Conservation (phyloP, 1,140 invertebrate genomes). For the Calosoma granatense region DNA sequence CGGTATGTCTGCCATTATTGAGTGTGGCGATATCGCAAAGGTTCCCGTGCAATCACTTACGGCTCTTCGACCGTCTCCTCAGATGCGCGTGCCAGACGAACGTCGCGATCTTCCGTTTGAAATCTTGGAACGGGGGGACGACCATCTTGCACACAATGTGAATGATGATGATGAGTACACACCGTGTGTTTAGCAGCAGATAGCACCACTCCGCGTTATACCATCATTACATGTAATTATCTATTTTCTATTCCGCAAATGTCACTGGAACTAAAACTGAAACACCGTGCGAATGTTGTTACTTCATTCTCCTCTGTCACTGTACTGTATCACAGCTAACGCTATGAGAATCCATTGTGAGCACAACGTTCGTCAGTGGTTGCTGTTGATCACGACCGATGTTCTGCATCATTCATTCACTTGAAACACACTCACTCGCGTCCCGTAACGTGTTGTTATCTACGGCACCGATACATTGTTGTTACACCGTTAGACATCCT, state of each 20-base stretch:
- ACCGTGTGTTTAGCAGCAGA: no score
- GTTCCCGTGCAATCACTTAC: not conserved
- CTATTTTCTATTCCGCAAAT: no score
- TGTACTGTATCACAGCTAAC: not conserved
- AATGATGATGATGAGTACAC: no score
- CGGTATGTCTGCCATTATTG: conserved; percentile 69
- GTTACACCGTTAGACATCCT: not conserved
- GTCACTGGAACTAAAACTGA: not conserved
- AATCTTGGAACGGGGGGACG: not conserved
- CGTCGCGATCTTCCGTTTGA: not conserved
- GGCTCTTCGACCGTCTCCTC: not conserved
- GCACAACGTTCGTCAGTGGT: not conserved
- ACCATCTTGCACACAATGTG: conserved; percentile 1
- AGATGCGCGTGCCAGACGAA: conserved; percentile 2
- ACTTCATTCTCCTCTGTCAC: not conserved
- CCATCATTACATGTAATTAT: no score
- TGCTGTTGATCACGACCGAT: not conserved
- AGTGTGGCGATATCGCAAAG: not conserved
- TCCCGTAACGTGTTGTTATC: not conserved
- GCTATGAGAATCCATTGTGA: not conserved
- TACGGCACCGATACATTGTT: no score
- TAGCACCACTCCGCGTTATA: no score
- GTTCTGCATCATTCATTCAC: not conserved
- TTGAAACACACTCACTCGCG: not conserved
- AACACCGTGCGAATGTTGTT: not conserved